phyloP scores from a whole-genome alignment of 2,797 vertebrate species.

The Neosalanx taihuensis region DNA sequence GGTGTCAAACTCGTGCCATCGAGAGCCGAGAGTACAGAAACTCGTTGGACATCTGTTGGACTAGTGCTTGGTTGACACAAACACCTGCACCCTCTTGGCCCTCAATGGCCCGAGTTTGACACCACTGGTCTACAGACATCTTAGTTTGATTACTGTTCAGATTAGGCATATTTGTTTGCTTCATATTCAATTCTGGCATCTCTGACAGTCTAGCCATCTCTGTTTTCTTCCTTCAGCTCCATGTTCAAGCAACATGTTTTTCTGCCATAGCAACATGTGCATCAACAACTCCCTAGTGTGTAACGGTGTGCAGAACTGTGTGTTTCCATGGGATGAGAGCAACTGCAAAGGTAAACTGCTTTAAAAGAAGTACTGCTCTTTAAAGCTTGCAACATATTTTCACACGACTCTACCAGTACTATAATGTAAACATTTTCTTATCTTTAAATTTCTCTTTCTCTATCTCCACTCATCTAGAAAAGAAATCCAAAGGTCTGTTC shows the following conservation, averaged over 20 bases:
- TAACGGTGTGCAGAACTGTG: conserved; percentile 94
- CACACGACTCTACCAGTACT: background rate
- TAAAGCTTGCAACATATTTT: background rate
- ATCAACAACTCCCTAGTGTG: conserved; percentile 94
- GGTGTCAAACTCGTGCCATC: too few species aligned
- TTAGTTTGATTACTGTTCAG: background rate
- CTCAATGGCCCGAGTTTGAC: too few species aligned
- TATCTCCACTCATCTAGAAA: conserved; percentile 71
- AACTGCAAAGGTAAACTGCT: conserved; percentile 86
- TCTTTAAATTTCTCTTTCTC: background rate
- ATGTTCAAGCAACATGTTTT: conserved; percentile 82
- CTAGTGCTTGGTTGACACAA: too few species aligned
- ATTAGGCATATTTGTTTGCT: background rate
- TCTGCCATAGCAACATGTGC: conserved; percentile 98
- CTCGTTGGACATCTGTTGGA: too few species aligned
- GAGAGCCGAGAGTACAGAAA: too few species aligned
- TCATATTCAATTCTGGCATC: background rate
- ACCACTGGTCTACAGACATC: background rate
- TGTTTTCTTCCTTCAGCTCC: conserved; percentile 75
- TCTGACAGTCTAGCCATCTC: background rate
- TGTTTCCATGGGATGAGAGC: conserved; percentile 96
- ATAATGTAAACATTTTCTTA: background rate
- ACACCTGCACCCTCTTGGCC: too few species aligned
- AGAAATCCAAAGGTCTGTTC: conserved; percentile 82
- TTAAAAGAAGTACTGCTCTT: background rate